phyloP scores from a whole-genome alignment of 1,140 invertebrate genomes.

The Condylostylus longicornis region DNA sequence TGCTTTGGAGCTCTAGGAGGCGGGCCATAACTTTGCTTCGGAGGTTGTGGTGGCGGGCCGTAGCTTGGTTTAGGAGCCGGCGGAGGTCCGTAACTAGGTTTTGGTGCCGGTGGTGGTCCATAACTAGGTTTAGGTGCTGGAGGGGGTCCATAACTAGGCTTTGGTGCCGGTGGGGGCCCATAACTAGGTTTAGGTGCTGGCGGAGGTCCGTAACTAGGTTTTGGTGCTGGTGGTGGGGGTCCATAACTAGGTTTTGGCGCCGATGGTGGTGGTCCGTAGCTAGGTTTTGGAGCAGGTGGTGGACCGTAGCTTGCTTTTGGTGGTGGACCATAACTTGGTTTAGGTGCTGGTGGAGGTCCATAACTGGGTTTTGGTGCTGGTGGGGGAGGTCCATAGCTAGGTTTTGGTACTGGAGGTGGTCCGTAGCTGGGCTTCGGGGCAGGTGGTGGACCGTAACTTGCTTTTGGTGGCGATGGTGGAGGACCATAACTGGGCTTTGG shows the following conservation, averaged over 20 bases:
- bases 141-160: conserved; percentile 26
- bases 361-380: conserved; percentile 34
- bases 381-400: conserved; percentile 23
- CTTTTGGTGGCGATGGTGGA: conserved; percentile 24
- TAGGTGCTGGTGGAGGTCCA: conserved; percentile 28
- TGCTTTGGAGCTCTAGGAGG: conserved; percentile 12
- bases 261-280: conserved; percentile 18
- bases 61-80: conserved; percentile 21
- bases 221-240: conserved; percentile 8
- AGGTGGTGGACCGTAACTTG: conserved; percentile 18
- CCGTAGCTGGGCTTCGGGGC: conserved; percentile 17
- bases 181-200: conserved; percentile 26
- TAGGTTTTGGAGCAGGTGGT: conserved; percentile 24
- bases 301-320: conserved; percentile 30
- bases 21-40: conserved; percentile 11
- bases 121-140: conserved; percentile 27
- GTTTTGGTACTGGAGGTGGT: conserved; percentile 17
- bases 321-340: conserved; percentile 33
- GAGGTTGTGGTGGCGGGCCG: conserved; percentile 18
- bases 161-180: conserved; percentile 32
- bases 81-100: conserved; percentile 30
- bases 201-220: conserved; percentile 27
- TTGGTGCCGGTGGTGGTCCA: conserved; percentile 22
- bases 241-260: conserved; percentile 24
- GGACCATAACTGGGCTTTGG: conserved; percentile 15